Evolutionary conservation across 2,888 invertebrate genomes (phyloP).

Genomic region (Lapara coniferarum): DNA sequence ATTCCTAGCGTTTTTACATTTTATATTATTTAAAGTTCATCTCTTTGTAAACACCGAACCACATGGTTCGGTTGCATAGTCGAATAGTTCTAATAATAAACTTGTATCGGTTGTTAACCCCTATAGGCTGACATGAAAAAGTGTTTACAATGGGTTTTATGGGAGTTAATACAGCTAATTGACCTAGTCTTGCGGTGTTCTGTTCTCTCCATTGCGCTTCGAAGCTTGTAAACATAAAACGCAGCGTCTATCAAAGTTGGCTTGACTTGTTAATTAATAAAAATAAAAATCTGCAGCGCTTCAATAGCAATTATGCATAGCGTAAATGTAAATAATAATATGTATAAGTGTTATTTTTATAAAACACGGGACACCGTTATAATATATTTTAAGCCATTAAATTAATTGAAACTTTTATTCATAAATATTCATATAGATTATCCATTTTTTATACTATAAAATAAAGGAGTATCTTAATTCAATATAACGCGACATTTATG

Average conservation of each 20-base stretch:
- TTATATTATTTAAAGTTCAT: background rate
- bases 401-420: too few species aligned
- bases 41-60: background rate
- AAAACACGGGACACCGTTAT: too few species aligned
- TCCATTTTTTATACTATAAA: too few species aligned
- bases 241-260: background rate
- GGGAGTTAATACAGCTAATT: conserved; percentile 30
- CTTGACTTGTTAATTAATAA: background rate
- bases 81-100: conserved; percentile 15
- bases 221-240: background rate
- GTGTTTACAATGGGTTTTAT: conserved; percentile 33
- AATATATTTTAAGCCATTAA: too few species aligned
- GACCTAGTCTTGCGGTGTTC: conserved; percentile 16
- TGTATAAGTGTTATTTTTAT: too few species aligned
- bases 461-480: too few species aligned
- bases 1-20: background rate
- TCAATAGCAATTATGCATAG: too few species aligned
- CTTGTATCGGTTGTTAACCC: conserved; percentile 23
- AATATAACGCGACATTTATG: too few species aligned
- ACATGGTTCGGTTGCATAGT: background rate
- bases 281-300: background rate
- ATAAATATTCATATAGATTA: too few species aligned
- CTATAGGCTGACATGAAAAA: conserved; percentile 26
- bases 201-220: background rate
- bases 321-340: too few species aligned